Percentiles rank a stretch among this genome's conserved stretches.
Evolutionary conservation across 1,140 invertebrate genomes (phyloP).

Genomic region (Homalodisca vitripennis): DNA sequence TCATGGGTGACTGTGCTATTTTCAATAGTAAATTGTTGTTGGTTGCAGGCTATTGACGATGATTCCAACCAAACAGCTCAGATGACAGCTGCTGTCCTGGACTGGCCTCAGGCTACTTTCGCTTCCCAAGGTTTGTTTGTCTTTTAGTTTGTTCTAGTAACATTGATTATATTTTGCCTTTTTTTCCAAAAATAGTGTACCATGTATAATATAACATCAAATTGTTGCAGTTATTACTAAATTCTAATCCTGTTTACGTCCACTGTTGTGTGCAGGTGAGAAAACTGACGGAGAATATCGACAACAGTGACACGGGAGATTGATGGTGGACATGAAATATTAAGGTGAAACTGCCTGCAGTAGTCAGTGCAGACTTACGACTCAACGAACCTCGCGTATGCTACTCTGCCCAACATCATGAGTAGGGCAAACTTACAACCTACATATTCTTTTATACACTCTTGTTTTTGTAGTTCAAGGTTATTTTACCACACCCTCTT

Average conservation of each 20-base stretch:
- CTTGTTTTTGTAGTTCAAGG: neutral
- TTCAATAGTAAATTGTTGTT: no score
- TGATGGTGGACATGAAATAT: constrained; percentile 96
- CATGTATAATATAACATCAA: no score
- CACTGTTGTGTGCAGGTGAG: no score
- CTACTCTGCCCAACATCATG: constrained; percentile 99
- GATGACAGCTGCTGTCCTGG: constrained; percentile 92
- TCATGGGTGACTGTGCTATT: no score
- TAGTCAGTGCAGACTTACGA: constrained; percentile 93
- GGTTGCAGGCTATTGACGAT: constrained; percentile 96
- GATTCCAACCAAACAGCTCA: constrained; percentile 98
- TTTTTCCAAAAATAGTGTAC: no score
- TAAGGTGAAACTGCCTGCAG: constrained; percentile 88
- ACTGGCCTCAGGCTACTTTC: constrained; percentile 97
- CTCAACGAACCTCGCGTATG: constrained; percentile 98
- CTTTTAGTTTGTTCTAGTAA: no score
- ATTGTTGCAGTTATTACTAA: no score
- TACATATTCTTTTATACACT: no score
- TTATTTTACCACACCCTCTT: no score
- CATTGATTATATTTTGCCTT: neutral
- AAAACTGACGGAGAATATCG: constrained; percentile 70
- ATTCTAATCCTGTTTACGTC: no score
- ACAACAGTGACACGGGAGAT: constrained; percentile 91
- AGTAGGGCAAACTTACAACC: no score
- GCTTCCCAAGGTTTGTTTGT: constrained; percentile 80